Percentiles rank a stretch among this genome's conserved stretches.
Evolutionary conservation across 2,888 invertebrate species (phyloP).

Genomic region (Agapostemon virescens): DNA sequence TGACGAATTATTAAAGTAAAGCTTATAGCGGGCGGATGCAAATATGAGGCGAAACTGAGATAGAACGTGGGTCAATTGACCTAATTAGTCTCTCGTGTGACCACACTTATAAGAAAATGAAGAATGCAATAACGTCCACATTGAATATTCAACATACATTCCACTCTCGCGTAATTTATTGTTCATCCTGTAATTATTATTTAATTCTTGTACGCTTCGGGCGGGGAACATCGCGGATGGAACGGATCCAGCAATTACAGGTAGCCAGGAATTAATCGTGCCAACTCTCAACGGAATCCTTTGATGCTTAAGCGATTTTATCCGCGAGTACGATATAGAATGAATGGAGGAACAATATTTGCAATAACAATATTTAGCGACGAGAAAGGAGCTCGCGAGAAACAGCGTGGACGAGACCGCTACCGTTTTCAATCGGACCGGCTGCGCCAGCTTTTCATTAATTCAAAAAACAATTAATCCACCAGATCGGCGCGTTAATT

Average conservation of each 20-base stretch:
- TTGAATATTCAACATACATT: too few species aligned
- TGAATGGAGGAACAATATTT: neutral
- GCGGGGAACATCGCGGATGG: neutral
- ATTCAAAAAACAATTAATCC: conserved; percentile 12
- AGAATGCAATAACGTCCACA: too few species aligned
- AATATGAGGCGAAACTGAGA: too few species aligned
- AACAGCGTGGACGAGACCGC: neutral
- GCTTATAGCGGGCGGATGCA: too few species aligned
- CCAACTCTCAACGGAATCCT: neutral
- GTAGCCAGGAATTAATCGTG: neutral
- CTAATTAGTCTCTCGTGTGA: too few species aligned
- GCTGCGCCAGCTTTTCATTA: neutral
- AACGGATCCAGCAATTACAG: neutral
- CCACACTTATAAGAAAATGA: too few species aligned
- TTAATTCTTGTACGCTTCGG: neutral
- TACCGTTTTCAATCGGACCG: neutral
- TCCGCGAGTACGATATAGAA: neutral
- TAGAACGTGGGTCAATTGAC: too few species aligned
- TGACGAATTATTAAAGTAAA: too few species aligned
- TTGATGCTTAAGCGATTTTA: neutral
- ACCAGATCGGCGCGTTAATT: neutral
- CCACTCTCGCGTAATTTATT: neutral
- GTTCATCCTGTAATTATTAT: too few species aligned
- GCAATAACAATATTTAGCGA: neutral
- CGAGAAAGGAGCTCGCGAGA: neutral